Conservation (phyloP, 2,888 invertebrate genomes). For the Tetragonula carbonaria region DNA sequence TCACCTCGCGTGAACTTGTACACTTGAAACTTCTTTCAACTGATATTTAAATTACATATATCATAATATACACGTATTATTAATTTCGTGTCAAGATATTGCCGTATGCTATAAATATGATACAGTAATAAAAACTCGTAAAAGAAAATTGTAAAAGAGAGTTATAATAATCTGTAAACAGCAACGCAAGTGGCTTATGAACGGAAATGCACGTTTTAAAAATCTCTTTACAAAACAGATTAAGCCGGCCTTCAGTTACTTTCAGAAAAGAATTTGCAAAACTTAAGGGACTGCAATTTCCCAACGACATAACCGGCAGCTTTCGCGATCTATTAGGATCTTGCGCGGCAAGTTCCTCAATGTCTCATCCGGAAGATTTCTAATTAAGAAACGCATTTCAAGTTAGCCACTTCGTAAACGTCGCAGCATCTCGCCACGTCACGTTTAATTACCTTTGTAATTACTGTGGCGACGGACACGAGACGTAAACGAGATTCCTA, state of each 20-base stretch:
- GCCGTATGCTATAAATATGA: too few species aligned
- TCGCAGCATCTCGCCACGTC: slow-evolving; percentile 2
- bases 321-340: too few species aligned
- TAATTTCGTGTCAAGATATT: too few species aligned
- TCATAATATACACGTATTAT: too few species aligned
- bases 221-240: neutral
- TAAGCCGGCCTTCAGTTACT: neutral
- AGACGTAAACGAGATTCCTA: slow-evolving; percentile 22
- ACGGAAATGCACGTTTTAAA: neutral
- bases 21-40: too few species aligned
- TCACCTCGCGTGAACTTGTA: too few species aligned
- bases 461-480: slow-evolving; percentile 19
- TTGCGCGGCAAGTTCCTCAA: neutral
- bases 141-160: too few species aligned
- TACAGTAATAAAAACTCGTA: too few species aligned
- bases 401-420: neutral
- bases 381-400: slow-evolving; percentile 23
- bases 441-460: slow-evolving; percentile 45
- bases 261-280: neutral
- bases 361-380: slow-evolving; percentile 23
- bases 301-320: neutral
- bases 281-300: neutral
- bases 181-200: too few species aligned
- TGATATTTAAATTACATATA: too few species aligned
- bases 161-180: too few species aligned